Evolutionary conservation across 1,140 invertebrate genomes (phyloP).

Genomic region (Rhopalosiphum maidis): DNA sequence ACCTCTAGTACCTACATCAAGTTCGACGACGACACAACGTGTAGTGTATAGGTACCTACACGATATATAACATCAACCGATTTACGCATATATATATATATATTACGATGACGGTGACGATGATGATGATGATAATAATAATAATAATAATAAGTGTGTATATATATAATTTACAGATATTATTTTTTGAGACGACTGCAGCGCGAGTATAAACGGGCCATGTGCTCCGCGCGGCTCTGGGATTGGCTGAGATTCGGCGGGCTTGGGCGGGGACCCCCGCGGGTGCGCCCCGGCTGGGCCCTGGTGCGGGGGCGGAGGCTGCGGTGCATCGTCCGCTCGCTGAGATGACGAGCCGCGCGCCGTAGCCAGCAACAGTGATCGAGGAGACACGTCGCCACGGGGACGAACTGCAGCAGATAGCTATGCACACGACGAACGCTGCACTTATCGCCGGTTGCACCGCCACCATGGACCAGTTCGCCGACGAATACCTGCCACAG

Average conservation of each 20-base stretch:
- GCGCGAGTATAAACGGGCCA: neutral
- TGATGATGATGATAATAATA: neutral
- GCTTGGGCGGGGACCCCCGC: constrained; percentile 29
- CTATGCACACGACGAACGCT: neutral
- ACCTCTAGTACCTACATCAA: too few species aligned
- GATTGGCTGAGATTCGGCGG: neutral
- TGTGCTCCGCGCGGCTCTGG: neutral
- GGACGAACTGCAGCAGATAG: neutral
- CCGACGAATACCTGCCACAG: neutral
- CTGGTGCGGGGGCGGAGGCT: neutral
- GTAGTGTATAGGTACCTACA: neutral
- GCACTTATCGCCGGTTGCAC: neutral
- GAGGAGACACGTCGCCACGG: neutral
- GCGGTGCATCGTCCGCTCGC: neutral
- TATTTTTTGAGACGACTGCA: neutral
- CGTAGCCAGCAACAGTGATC: neutral
- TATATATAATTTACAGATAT: neutral
- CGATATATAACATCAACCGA: neutral
- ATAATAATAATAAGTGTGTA: neutral
- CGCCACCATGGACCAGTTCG: neutral
- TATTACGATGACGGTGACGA: neutral
- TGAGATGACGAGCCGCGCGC: neutral
- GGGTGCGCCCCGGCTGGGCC: neutral
- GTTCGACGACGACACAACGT: neutral
- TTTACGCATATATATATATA: neutral